These are phyloP conservation scores for Nannospalax galili DNA, from an alignment of 2,113 vertebrate species.

Conservation along the genomic window DNA sequence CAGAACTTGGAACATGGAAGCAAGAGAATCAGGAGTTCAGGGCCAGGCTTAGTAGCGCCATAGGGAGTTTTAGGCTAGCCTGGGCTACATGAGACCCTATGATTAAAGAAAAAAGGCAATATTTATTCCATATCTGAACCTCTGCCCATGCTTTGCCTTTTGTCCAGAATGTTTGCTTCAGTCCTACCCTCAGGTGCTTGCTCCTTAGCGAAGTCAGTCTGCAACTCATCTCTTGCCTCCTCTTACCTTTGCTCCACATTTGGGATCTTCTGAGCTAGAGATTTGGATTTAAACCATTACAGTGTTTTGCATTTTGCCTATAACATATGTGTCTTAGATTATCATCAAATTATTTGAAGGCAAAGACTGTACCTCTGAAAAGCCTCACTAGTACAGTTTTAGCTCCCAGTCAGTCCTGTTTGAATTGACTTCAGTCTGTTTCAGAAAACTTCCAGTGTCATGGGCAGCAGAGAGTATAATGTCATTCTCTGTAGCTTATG, in stretches of 20 bases:
- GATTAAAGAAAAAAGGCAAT: neutral
- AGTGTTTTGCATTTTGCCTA: slow-evolving; percentile 44
- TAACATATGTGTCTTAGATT: neutral
- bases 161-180: neutral
- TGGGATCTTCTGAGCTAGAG: neutral
- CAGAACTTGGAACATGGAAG: neutral
- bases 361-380: neutral
- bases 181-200: neutral
- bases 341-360: slow-evolving; percentile 17
- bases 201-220: neutral
- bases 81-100: too few species aligned
- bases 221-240: neutral
- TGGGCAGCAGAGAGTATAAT: neutral
- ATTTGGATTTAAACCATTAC: slow-evolving; percentile 17
- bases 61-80: neutral
- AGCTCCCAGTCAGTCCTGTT: neutral
- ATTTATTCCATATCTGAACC: neutral
- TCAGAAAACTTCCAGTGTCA: slow-evolving; percentile 33
- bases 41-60: neutral
- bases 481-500: neutral
- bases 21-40: neutral
- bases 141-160: neutral
- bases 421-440: slow-evolving; percentile 16
- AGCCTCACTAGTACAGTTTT: neutral
- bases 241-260: slow-evolving; percentile 22